These are phyloP conservation scores for Gymnosoma rotundatum DNA, from an alignment of 2,888 invertebrate genomes.

Conservation along the genomic window DNA sequence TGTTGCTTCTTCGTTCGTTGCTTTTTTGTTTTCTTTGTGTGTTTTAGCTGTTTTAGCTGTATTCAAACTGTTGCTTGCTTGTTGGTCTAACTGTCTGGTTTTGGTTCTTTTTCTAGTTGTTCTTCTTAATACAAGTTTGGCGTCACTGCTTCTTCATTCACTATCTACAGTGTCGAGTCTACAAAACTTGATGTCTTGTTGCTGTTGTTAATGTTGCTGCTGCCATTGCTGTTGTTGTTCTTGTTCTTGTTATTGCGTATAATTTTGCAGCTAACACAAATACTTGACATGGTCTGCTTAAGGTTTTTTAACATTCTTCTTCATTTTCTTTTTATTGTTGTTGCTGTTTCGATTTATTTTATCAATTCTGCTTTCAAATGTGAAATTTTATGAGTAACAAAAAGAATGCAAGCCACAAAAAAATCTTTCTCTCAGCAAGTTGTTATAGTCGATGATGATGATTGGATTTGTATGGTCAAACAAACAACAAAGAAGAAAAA, in stretches of 20 bases:
- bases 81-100: slow-evolving; percentile 16
- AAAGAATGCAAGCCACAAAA: slow-evolving; percentile 4
- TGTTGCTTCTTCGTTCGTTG: slow-evolving; percentile 70
- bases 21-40: slow-evolving; percentile 19
- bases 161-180: slow-evolving; percentile 23
- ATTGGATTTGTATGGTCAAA: slow-evolving; percentile 48
- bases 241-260: slow-evolving; percentile 19
- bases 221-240: slow-evolving; percentile 10
- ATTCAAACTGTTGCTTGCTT: slow-evolving; percentile 31
- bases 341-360: slow-evolving; percentile 17
- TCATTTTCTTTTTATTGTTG: slow-evolving; percentile 41
- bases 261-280: slow-evolving; percentile 62
- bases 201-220: slow-evolving; percentile 36
- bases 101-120: slow-evolving; percentile 75
- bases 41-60: slow-evolving; percentile 7
- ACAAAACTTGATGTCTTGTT: slow-evolving; percentile 45
- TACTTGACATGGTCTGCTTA: slow-evolving; percentile 69
- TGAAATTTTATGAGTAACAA: slow-evolving; percentile 7
- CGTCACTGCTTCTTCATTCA: slow-evolving; percentile 62
- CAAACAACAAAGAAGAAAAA: not conserved
- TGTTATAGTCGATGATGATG: slow-evolving; percentile 28
- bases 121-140: slow-evolving; percentile 61
- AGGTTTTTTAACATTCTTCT: slow-evolving; percentile 57
- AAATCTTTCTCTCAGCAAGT: slow-evolving; percentile 16
- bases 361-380: slow-evolving; percentile 22